These are phyloP conservation scores for Acanthurus lineatus DNA, from an alignment of 2,797 vertebrate genomes.

Conservation along the genomic window DNA sequence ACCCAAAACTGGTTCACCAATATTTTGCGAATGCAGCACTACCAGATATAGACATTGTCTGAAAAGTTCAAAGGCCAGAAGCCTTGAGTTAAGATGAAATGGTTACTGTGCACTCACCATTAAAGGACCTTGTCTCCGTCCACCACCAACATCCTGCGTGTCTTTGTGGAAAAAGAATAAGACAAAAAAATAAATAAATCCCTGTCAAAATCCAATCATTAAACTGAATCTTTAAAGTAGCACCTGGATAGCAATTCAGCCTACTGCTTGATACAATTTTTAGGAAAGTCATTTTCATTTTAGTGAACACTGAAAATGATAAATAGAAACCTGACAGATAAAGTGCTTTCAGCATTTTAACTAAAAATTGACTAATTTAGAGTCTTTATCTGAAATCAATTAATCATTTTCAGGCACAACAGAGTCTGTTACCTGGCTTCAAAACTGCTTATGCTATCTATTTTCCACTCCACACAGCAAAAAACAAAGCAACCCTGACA, in stretches of 20 bases:
- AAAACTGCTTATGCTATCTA: constrained; percentile 34
- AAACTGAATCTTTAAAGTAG: constrained; percentile 5
- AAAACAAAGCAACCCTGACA: constrained; percentile 45
- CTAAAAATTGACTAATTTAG: constrained; percentile 37
- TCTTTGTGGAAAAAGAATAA: constrained; percentile 80
- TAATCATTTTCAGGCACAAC: constrained; percentile 45
- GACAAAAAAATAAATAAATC: background rate
- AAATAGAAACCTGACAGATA: constrained; percentile 17
- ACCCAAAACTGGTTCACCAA: background rate
- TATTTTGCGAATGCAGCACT: background rate
- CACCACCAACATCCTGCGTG: constrained; percentile 88
- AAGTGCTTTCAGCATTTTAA: constrained; percentile 28
- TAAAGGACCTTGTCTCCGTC: constrained; percentile 88
- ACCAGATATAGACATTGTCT: background rate
- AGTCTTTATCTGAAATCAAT: constrained; percentile 45
- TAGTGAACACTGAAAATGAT: constrained; percentile 31
- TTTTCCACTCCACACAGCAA: constrained; percentile 35
- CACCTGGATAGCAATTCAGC: constrained; percentile 13
- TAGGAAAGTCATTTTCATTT: constrained; percentile 31
- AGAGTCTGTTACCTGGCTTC: constrained; percentile 39
- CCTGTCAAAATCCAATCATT: constrained; percentile 33
- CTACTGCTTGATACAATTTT: constrained; percentile 19
- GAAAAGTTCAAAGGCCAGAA: constrained; percentile 2
- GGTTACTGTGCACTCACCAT: constrained; percentile 88
- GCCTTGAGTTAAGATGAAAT: constrained; percentile 7